These are phyloP conservation scores for Trileptium ribeirensis DNA, from an alignment of 2,888 invertebrate genomes.

Conservation along the genomic window DNA sequence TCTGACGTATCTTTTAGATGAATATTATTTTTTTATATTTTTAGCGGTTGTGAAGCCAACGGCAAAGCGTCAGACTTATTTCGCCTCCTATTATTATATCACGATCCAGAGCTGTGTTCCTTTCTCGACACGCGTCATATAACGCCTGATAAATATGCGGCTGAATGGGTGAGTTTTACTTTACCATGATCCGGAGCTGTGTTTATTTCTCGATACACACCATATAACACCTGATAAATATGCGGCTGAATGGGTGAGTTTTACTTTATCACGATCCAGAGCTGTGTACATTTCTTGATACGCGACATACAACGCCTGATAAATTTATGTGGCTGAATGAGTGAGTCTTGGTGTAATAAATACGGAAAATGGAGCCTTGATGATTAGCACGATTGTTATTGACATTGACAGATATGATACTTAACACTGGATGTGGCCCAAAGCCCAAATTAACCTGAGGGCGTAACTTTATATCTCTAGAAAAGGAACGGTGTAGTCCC, in stretches of 20 bases:
- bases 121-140: slow-evolving; percentile 91
- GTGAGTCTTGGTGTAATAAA: neutral
- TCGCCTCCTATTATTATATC: slow-evolving; percentile 78
- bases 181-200: slow-evolving; percentile 85
- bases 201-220: slow-evolving; percentile 90
- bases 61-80: slow-evolving; percentile 60
- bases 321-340: slow-evolving; percentile 53
- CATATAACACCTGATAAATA: slow-evolving; percentile 85
- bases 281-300: slow-evolving; percentile 89
- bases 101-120: slow-evolving; percentile 92
- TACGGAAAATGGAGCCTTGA: neutral
- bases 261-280: slow-evolving; percentile 95
- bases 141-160: slow-evolving; percentile 79
- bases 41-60: slow-evolving; percentile 56
- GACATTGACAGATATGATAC: no score
- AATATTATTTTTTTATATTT: no score
- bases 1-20: no score
- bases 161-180: slow-evolving; percentile 64
- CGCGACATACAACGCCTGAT: slow-evolving; percentile 84
- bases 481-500: no score
- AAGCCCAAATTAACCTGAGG: no score
- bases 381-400: no score
- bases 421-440: no score
- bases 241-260: slow-evolving; percentile 70
- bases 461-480: no score